Evolutionary conservation across 2,888 invertebrate genomes (phyloP).

Genomic region (Drosophila austrosaltans): DNA sequence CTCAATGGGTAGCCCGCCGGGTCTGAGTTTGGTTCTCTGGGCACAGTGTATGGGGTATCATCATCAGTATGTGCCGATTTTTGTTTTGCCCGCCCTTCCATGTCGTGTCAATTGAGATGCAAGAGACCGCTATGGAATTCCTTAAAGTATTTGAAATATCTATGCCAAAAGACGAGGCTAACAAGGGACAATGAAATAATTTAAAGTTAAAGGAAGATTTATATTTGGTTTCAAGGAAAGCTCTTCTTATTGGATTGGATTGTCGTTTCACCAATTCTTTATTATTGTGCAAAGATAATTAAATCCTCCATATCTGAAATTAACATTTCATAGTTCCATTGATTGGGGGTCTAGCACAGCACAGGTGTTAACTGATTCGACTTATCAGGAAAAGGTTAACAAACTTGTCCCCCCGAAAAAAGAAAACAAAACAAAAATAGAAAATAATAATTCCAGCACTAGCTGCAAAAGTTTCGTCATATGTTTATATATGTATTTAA

Average conservation of each 20-base stretch:
- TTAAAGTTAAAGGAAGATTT: too few relatives aligned
- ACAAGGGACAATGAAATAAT: too few relatives aligned
- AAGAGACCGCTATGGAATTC: too few relatives aligned
- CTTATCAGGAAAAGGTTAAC: constrained; percentile 2
- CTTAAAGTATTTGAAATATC: too few relatives aligned
- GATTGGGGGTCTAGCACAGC: neutral
- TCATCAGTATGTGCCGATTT: neutral
- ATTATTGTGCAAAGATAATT: neutral
- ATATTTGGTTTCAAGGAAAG: too few relatives aligned
- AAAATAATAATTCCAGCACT: neutral
- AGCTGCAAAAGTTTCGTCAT: neutral
- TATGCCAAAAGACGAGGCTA: too few relatives aligned
- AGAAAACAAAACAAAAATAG: neutral
- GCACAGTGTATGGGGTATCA: too few relatives aligned
- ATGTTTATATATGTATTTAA: neutral
- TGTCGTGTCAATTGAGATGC: neutral
- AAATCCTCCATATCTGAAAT: too few relatives aligned
- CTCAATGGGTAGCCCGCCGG: constrained; percentile 5
- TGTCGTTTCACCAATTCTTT: neutral
- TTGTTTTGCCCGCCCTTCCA: neutral
- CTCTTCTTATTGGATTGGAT: too few relatives aligned
- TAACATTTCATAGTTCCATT: neutral
- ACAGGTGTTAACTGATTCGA: constrained; percentile 4
- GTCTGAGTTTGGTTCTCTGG: neutral
- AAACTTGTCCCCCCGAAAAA: neutral